Percentiles rank a stretch among this genome's conserved stretches.
Conservation (phyloP, 2,797 vertebrate species). For the Poecile montanus region DNA sequence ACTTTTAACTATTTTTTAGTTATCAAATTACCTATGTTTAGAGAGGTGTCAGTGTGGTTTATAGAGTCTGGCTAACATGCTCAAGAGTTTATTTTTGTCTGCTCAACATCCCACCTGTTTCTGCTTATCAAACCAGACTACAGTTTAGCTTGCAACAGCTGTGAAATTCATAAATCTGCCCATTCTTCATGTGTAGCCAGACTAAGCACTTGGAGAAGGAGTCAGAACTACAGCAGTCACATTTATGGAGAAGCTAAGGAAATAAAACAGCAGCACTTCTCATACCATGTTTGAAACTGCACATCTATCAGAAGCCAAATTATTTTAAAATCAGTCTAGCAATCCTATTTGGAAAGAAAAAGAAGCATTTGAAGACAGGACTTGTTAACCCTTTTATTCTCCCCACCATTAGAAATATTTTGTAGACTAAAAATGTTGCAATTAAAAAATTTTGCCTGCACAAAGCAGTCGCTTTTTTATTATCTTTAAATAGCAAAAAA, state of each 20-base stretch:
- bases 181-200: conserved; percentile 16
- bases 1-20: conserved; percentile 34
- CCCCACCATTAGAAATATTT: neutral
- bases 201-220: neutral
- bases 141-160: conserved; percentile 60
- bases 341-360: neutral
- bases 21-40: conserved; percentile 55
- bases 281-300: neutral
- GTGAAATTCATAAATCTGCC: conserved; percentile 62
- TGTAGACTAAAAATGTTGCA: neutral
- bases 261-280: conserved; percentile 14
- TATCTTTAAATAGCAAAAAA: neutral
- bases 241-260: neutral
- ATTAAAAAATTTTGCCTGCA: neutral
- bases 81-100: conserved; percentile 69
- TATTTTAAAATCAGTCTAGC: conserved; percentile 1
- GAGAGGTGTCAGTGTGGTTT: conserved; percentile 43
- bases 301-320: neutral
- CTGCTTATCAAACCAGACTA: conserved; percentile 63
- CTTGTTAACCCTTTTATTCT: neutral
- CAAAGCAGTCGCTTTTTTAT: neutral
- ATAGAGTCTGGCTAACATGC: conserved; percentile 29
- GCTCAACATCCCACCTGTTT: conserved; percentile 68
- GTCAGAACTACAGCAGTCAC: neutral
- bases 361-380: neutral